Evolutionary conservation across 2,113 vertebrate species (phyloP).

Genomic region (Daubentonia madagascariensis): DNA sequence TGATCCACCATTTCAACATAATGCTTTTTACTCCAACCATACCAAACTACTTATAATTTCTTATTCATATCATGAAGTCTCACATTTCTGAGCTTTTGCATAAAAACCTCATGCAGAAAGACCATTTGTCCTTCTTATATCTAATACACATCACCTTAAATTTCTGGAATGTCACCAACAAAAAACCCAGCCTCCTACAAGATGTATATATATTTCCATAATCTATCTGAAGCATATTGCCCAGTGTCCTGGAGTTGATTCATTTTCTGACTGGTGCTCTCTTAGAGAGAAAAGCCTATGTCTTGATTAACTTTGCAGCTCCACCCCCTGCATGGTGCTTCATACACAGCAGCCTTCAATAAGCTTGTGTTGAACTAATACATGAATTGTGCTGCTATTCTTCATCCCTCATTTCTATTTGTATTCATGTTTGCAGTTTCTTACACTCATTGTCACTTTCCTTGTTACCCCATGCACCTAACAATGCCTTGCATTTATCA

Average conservation of each 20-base stretch:
- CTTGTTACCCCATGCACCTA: background rate
- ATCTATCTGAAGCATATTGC: background rate
- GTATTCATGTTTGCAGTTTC: background rate
- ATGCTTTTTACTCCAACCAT: background rate
- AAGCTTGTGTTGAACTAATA: background rate
- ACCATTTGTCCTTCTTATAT: background rate
- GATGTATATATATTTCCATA: background rate
- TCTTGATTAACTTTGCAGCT: background rate
- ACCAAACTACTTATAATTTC: background rate
- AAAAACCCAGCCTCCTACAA: background rate
- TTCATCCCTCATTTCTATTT: background rate
- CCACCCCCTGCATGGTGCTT: fast-evolving
- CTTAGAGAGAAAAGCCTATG: background rate
- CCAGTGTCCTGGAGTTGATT: background rate
- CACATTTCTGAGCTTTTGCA: background rate
- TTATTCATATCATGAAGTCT: background rate
- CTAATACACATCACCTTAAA: background rate
- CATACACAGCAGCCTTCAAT: background rate
- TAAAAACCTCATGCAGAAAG: background rate
- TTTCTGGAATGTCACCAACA: background rate
- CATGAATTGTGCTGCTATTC: background rate
- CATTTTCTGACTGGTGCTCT: fast-evolving
- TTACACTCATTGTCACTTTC: background rate
- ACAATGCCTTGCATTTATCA: background rate
- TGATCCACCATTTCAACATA: background rate